phyloP scores from a whole-genome alignment of 2,888 invertebrate genomes.

The Cryptops parisi region DNA sequence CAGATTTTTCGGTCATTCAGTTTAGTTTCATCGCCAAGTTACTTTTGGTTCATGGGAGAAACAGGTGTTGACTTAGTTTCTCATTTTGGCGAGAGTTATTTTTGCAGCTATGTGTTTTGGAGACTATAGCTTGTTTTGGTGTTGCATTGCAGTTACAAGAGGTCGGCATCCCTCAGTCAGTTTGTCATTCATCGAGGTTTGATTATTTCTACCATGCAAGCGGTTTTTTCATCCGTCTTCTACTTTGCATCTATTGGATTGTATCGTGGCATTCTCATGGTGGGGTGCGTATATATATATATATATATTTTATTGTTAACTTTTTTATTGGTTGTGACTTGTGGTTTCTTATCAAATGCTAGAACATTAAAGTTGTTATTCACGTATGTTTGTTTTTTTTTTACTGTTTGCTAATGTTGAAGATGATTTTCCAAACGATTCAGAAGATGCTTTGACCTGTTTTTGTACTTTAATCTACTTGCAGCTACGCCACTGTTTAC shows the following conservation, averaged over 20 bases:
- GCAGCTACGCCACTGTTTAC: slow-evolving; percentile 90
- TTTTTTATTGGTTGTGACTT: no score
- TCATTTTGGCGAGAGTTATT: background rate
- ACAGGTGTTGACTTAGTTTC: slow-evolving; percentile 35
- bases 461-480: no score
- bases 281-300: slow-evolving; percentile 48
- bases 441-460: no score
- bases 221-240: slow-evolving; percentile 97
- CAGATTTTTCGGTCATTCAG: slow-evolving; percentile 91
- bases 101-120: background rate
- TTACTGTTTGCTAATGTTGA: no score
- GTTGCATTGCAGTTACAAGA: slow-evolving; percentile 50
- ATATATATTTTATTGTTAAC: background rate
- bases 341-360: no score
- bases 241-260: slow-evolving; percentile 95
- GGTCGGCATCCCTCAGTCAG: slow-evolving; percentile 93
- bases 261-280: slow-evolving; percentile 98
- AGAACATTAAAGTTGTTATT: no score
- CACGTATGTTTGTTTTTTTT: slow-evolving; percentile 6
- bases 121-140: background rate
- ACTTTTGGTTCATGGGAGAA: slow-evolving; percentile 78
- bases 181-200: slow-evolving; percentile 98
- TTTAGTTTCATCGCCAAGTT: slow-evolving; percentile 66
- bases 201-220: slow-evolving; percentile 97
- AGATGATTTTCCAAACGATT: no score